Base-by-base conservation (phyloP, 2,113 vertebrate genomes). In the Eclectus roratus region DNA sequence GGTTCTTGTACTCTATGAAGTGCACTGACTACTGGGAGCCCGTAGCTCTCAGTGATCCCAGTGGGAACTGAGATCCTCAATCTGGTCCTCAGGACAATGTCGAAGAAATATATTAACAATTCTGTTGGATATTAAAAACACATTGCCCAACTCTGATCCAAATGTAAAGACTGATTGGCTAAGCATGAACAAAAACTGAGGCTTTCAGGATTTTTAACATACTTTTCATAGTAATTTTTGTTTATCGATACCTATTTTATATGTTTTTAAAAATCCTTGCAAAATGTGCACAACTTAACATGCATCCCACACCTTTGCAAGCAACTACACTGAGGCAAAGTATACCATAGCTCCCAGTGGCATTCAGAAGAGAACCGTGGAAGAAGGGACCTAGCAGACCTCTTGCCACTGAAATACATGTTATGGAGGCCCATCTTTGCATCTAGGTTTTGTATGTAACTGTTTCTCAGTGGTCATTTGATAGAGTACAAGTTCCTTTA, bases 41-140 rank as follows among this genome's bases (percentile, higher is more conserved):
- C n/a, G 53, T 65, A 92, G 69, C 24, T 92, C 37, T 61, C 52
- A 90, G 39, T 35, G 29, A 88, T 90, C 43, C 47, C 74, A 69
- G 44, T 64, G 41, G 66, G 58, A 93, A 85, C 17, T 43, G 55
- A 31, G n/a, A 76, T 92, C 44, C 39, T 90, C 63, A 83, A n/a
- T n/a, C 71, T 77, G 44, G 58, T 93, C 80, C 72, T 83, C 53
- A 85, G 92, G 76, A 81, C 53, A 65, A 61, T 47, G 76, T 69
- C 89, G 88, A 80, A 90, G 53, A 94, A 83, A 91, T 80, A 72
- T 28, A 94, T 86, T 85, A 72, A 61, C 53, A 77, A 11, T 88
- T 69, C 68, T 88, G 5, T 18, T 65, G 50, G 66, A 80, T 83
- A 88, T 96, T 88, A 72, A 77, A 95, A 96, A 61, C 72, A 92